Percentiles rank a stretch among this genome's conserved stretches.
Conservation (phyloP, 2,888 invertebrate species). For the Agapostemon virescens region DNA sequence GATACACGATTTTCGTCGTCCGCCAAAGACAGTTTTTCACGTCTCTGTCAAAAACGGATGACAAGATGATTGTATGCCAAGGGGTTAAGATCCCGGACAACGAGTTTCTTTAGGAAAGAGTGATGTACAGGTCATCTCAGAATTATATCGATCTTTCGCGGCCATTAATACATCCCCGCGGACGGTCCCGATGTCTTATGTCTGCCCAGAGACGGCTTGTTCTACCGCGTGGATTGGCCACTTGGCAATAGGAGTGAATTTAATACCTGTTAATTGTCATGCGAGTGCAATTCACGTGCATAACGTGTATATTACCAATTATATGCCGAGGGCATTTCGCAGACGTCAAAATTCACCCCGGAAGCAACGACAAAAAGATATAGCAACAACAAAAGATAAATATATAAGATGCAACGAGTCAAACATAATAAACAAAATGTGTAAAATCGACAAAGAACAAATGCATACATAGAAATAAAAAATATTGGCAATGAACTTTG, state of each 20-base stretch:
- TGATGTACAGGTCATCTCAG: not conserved
- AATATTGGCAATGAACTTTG: too few species aligned
- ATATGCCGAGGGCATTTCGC: not conserved
- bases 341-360: not conserved
- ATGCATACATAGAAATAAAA: too few species aligned
- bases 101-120: not conserved
- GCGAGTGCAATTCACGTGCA: slow-evolving; percentile 48
- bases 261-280: slow-evolving; percentile 66
- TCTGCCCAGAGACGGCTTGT: slow-evolving; percentile 57
- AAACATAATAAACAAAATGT: too few species aligned
- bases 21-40: too few species aligned
- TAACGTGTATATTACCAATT: slow-evolving; percentile 36
- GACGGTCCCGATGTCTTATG: slow-evolving; percentile 32
- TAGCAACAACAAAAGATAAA: too few species aligned
- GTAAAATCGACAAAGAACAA: too few species aligned
- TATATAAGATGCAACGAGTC: too few species aligned
- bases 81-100: too few species aligned
- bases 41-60: too few species aligned
- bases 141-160: slow-evolving; percentile 21
- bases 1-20: too few species aligned
- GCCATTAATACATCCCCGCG: slow-evolving; percentile 26
- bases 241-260: slow-evolving; percentile 61
- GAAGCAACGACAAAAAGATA: not conserved
- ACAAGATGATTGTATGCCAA: too few species aligned
- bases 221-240: slow-evolving; percentile 53